Evolutionary conservation across 2,888 invertebrate genomes (phyloP), one percentile per base, ranked within the genome.

Genomic region (Agrochola lychnidis): DNA sequence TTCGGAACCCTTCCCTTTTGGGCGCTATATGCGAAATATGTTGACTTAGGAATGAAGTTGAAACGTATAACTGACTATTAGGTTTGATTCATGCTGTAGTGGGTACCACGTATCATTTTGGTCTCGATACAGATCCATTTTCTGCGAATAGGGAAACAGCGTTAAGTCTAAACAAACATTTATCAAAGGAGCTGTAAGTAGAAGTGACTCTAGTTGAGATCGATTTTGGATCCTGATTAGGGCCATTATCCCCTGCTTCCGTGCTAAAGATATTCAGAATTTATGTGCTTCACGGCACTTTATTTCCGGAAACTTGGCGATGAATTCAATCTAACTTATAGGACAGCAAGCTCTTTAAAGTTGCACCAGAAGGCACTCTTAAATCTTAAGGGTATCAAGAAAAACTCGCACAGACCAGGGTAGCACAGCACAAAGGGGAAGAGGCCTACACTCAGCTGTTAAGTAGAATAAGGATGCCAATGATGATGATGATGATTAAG

Each of bases 1-100:
- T 76, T 72, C 30, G n/a, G 61, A 61, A 76, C 74, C 79, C 72
- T 81, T 86, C 77, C 73, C 77, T 81, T 80, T 80, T 70, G 59
- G 76, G 57, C 56, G 73, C 19, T 62, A 81, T 78, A 70, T 83
- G 75, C 71, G 64, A 86, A 70, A 63, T 80, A 75, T 83, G 63
- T 75, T 76, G 76, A 74, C 72, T 76, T 76, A 64, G 75, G 69
- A 73, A 79, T 78, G 69, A 64, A 73, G 53, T 73, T 53, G 45
- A 59, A 59, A 62, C 53, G 42, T 67, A 42, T 45, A 40, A 48
- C 40, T 14, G 36, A 45, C 30, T 66, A 36, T 67, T 48, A 42
- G 4, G 40, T 40, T 79, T 62, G 56, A 62, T 69, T n/a, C 71
- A 56, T 45, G 6, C 12, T 51, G 0, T 42, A 16, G 4, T 30